These are phyloP conservation scores for Caracal caracal DNA, from an alignment of 2,113 vertebrate genomes.

Conservation along the genomic window DNA sequence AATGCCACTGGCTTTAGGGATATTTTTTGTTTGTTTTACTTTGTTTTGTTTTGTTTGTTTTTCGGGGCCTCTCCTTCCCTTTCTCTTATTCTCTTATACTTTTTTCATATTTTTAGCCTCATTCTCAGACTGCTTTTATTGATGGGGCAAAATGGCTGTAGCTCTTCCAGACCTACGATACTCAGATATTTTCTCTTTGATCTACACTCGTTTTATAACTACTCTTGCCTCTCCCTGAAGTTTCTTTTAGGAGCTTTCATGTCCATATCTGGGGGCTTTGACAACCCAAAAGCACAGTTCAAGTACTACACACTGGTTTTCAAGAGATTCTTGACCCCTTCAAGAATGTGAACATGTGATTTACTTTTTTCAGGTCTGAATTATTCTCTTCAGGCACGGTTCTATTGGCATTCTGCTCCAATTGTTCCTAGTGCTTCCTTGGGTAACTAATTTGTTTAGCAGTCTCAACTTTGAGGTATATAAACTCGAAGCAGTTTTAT, in stretches of 20 bases:
- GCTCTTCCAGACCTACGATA: too few relatives aligned
- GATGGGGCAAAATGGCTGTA: not conserved
- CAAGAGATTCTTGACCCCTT: not conserved
- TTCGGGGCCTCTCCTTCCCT: not conserved
- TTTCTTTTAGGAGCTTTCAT: not conserved
- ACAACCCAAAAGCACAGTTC: not conserved
- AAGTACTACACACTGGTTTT: not conserved
- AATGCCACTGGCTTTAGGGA: not conserved
- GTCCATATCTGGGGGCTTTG: not conserved
- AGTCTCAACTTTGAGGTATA: constrained; percentile 15
- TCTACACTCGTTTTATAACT: not conserved
- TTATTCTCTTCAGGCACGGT: not conserved
- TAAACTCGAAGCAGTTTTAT: constrained; percentile 46
- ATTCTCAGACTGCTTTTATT: not conserved
- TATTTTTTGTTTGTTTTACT: not conserved
- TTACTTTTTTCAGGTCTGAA: constrained; percentile 20
- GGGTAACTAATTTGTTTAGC: constrained; percentile 60
- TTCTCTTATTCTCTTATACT: not conserved
- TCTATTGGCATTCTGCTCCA: constrained; percentile 44
- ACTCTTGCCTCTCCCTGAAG: not conserved
- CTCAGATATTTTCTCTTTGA: not conserved
- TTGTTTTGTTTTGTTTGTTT: not conserved
- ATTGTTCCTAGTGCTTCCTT: constrained; percentile 27
- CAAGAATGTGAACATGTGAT: not conserved
- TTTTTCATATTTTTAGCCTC: not conserved